Evolutionary conservation across 2,888 invertebrate genomes (phyloP).

Genomic region (Luffia ferchaultella): DNA sequence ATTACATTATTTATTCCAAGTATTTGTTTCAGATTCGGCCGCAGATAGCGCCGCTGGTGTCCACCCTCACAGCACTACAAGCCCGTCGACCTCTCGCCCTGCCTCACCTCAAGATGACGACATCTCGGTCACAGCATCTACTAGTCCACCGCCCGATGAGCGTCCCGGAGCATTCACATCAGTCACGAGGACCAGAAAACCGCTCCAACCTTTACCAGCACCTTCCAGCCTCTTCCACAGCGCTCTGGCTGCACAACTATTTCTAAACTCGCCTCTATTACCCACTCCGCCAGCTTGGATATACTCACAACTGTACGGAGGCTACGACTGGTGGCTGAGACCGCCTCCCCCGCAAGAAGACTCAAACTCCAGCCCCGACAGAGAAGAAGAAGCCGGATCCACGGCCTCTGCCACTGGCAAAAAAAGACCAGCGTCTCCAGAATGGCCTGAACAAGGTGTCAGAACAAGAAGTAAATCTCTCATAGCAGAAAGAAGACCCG

Average conservation of each 20-base stretch:
- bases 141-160: constrained; percentile 56
- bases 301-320: constrained; percentile 78
- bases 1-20: neutral
- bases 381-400: constrained; percentile 45
- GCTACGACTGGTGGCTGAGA: constrained; percentile 74
- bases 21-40: constrained; percentile 32
- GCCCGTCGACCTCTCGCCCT: constrained; percentile 71
- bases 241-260: constrained; percentile 72
- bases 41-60: constrained; percentile 51
- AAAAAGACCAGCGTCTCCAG: constrained; percentile 63
- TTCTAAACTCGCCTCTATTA: constrained; percentile 76
- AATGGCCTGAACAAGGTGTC: constrained; percentile 50
- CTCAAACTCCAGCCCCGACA: constrained; percentile 45
- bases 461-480: constrained; percentile 52
- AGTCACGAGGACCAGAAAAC: constrained; percentile 50
- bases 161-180: constrained; percentile 65
- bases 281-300: constrained; percentile 83
- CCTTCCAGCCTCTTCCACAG: constrained; percentile 58
- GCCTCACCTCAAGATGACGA: constrained; percentile 67
- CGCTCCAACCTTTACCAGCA: constrained; percentile 48
- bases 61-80: constrained; percentile 76
- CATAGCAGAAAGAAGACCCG: constrained; percentile 55
- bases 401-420: constrained; percentile 46
- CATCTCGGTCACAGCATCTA: constrained; percentile 71
- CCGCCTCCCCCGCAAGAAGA: constrained; percentile 51